phyloP scores from a whole-genome alignment of 2,113 vertebrate species.

The Porphyrio hochstetteri region DNA sequence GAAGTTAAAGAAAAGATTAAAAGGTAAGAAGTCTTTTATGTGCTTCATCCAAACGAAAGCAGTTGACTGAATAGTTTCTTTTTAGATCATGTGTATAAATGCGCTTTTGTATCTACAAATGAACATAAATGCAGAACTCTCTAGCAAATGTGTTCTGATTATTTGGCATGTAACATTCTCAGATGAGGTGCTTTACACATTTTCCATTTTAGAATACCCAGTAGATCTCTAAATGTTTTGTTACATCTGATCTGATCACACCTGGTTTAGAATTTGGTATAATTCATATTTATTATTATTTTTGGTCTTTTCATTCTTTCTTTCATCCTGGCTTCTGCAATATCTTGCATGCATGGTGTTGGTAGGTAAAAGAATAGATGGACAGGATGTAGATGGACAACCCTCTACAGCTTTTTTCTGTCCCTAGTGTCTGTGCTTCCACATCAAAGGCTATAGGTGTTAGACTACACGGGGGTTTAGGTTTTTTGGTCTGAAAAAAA shows the following conservation, averaged over 20 bases:
- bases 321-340: background rate
- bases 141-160: background rate
- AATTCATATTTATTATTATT: background rate
- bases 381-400: background rate
- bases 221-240: background rate
- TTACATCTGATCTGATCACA: background rate
- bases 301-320: background rate
- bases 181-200: background rate
- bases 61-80: background rate
- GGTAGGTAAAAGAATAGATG: background rate
- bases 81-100: background rate
- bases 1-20: conserved; percentile 83
- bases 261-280: background rate
- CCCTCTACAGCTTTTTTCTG: background rate
- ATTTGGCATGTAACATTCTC: background rate
- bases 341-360: background rate
- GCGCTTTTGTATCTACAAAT: rapidly evolving
- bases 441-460: background rate
- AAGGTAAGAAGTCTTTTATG: conserved; percentile 74
- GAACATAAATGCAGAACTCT: background rate
- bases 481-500: background rate
- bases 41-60: background rate
- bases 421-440: background rate
- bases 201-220: background rate
- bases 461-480: background rate